A percentile compares a stretch with the other conserved stretches of the same genome.
Conservation (phyloP, 2,888 invertebrate species). For the Antheraea yamamai region DNA sequence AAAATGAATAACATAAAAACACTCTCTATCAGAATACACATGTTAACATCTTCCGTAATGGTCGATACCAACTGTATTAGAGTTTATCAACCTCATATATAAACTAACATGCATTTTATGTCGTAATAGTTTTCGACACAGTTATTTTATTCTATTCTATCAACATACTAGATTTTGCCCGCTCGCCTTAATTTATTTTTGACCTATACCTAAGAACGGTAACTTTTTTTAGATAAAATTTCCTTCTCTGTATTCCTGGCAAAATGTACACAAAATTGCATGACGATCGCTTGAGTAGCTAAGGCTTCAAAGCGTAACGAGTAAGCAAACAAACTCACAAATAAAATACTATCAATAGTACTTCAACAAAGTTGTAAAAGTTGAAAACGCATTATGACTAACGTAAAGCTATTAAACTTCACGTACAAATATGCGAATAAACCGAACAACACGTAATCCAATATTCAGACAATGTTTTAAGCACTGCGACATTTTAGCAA, state of each 20-base stretch:
- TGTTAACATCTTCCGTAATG: too few relatives aligned
- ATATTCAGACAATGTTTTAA: constrained; percentile 6
- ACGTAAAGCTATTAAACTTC: background rate
- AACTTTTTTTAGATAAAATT: background rate
- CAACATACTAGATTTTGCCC: too few relatives aligned
- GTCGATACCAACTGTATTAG: too few relatives aligned
- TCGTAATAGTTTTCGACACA: too few relatives aligned
- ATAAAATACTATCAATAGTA: background rate
- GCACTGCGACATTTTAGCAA: background rate
- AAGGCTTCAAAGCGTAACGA: background rate
- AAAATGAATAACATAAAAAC: too few relatives aligned
- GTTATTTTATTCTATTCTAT: too few relatives aligned
- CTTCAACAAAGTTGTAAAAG: background rate
- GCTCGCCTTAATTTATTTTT: too few relatives aligned
- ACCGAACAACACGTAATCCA: background rate
- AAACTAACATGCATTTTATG: too few relatives aligned
- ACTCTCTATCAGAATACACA: too few relatives aligned
- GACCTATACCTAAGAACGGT: too few relatives aligned
- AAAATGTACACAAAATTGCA: background rate
- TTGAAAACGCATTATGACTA: background rate
- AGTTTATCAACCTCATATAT: too few relatives aligned
- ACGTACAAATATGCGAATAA: background rate
- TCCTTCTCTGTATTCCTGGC: background rate
- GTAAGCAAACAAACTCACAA: background rate
- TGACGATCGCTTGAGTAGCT: background rate